Base-by-base conservation (phyloP, 2,888 invertebrate species). In the Busseola fusca region DNA sequence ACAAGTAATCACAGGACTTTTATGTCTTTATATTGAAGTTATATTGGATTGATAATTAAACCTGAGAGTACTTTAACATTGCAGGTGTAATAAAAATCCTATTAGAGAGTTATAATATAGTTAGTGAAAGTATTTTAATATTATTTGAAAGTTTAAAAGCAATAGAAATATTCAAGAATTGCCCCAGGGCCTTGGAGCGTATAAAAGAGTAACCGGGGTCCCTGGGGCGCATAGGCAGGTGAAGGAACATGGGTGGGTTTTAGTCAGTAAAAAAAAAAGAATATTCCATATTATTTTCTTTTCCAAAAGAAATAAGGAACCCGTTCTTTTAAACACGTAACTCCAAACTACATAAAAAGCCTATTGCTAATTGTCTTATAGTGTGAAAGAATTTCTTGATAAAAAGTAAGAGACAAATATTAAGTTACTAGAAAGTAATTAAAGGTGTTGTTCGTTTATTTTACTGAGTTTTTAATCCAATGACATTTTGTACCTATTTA, bases 1-100 rank as follows among this genome's bases (percentile, higher is more conserved):
- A 42, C 54, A 74, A 74, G 69, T 69, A 62, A 74, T 68, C 68
- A 60, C n/a, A 30, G 12, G 34, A 62, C 21, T 62, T 69, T 50
- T 68, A 56, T 27, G 34, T 7, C n/a, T 27, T 14, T 54, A 54
- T 34, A 34, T 68, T 50, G 0, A 68, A 74, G 74, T 68, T 74
- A 54, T 60, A 68, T 74, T 68, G 27, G 30, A 74, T 50, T 68
- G 68, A 25, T 59, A 59, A 42, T 18, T 10, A 42, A 42, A 42
- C 7, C 30, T 48, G 4, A 42, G 42, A 27, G 5, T 10, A 34
- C 1, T 40, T 56, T 25, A 6, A 64, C 40, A 34, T 50, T 42
- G 5, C 58, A 12, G 16, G n/a, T 52, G 14, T 59, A 69, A 56
- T 54, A 30, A 45, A 60, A 37, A 25, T 18, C 12, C 1, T 59